These are phyloP conservation scores for Laticauda colubrina DNA, from an alignment of 2,113 vertebrate species.

Conservation along the genomic window DNA sequence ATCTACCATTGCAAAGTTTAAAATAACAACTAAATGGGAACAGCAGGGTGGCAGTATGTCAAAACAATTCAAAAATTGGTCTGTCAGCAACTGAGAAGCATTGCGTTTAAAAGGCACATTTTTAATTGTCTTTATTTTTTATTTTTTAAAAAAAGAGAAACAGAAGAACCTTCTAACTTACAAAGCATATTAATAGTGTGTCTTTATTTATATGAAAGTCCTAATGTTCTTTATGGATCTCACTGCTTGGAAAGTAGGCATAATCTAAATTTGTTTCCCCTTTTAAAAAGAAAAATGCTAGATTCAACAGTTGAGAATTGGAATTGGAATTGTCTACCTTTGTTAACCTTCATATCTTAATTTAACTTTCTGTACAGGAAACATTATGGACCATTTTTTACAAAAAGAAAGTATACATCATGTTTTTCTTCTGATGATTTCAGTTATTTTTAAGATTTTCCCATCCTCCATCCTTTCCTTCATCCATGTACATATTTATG, in stretches of 20 bases:
- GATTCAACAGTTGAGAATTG: not conserved
- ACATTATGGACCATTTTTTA: not conserved
- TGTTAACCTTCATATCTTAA: not conserved
- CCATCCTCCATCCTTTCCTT: not conserved
- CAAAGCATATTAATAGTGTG: not conserved
- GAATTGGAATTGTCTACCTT: not conserved
- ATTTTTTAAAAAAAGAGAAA: not conserved
- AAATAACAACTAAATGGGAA: not conserved
- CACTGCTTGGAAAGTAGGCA: not conserved
- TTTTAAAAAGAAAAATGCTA: not conserved
- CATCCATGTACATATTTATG: not conserved
- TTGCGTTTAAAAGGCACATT: not conserved
- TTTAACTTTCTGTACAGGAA: not conserved
- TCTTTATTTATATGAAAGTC: not conserved
- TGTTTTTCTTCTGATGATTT: not conserved
- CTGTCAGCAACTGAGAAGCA: not conserved
- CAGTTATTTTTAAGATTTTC: not conserved
- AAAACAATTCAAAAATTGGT: not conserved
- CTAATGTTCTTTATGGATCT: not conserved
- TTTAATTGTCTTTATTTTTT: conserved; percentile 14
- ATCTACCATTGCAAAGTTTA: not conserved
- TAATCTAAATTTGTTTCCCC: not conserved
- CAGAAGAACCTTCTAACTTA: not conserved
- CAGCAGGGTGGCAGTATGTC: not conserved
- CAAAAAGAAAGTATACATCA: not conserved